Percentiles rank a stretch among this genome's conserved stretches.
Conservation (phyloP, 2,888 invertebrate genomes). For the Eilema caniola region DNA sequence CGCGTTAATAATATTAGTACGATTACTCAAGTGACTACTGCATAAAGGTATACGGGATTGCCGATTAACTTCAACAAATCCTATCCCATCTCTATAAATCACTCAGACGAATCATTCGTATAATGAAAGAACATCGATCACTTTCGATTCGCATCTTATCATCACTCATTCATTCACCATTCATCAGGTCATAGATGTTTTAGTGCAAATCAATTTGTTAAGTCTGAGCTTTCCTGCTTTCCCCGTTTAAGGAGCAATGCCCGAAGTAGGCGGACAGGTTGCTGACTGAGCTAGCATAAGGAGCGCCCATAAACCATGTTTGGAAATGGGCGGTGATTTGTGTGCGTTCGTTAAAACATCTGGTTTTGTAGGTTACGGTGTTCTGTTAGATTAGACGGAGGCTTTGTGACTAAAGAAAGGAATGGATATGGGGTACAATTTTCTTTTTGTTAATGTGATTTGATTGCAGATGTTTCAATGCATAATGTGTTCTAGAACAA, state of each 20-base stretch:
- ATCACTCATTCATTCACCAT: conserved; percentile 14
- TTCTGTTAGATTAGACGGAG: conserved; percentile 14
- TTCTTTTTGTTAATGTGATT: too few species aligned
- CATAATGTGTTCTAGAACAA: too few species aligned
- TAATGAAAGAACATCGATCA: conserved; percentile 19
- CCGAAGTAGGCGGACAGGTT: conserved; percentile 69
- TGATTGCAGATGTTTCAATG: background rate
- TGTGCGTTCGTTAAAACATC: conserved; percentile 27
- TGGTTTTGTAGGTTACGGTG: conserved; percentile 25
- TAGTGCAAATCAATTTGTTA: conserved; percentile 23
- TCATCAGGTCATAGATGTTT: conserved; percentile 19
- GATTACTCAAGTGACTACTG: background rate
- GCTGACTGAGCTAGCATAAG: conserved; percentile 41
- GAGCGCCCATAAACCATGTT: conserved; percentile 34
- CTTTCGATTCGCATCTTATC: conserved; percentile 17
- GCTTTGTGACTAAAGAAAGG: background rate
- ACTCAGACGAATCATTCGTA: background rate
- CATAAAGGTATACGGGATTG: background rate
- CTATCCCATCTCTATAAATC: conserved; percentile 7
- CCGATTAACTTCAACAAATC: background rate
- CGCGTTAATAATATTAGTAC: too few species aligned
- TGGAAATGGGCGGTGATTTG: conserved; percentile 24
- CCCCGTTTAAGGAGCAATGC: conserved; percentile 47
- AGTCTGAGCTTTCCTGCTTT: conserved; percentile 16
- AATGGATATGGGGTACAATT: too few species aligned